Evolutionary conservation across 2,888 invertebrate genomes (phyloP).

Genomic region (Xestia rhomboidea): DNA sequence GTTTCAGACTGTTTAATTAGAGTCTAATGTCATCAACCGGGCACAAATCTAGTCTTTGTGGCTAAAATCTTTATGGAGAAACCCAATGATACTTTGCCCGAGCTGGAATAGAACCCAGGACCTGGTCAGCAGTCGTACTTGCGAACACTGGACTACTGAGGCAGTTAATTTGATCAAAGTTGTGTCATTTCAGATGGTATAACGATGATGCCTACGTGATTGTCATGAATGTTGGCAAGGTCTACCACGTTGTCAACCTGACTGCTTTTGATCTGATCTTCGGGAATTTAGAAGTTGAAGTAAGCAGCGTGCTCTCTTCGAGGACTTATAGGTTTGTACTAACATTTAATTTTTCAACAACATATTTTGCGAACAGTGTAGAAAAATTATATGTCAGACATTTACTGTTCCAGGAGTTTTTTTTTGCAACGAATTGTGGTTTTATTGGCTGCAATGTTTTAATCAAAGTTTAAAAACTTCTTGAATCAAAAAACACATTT

Average conservation of each 20-base stretch:
- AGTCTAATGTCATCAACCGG: neutral
- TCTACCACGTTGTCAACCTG: constrained; percentile 89
- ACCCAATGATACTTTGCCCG: neutral
- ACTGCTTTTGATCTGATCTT: constrained; percentile 88
- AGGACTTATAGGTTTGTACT: constrained; percentile 85
- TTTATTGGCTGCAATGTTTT: neutral
- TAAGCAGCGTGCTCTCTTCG: constrained; percentile 87
- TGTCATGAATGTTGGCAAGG: constrained; percentile 90
- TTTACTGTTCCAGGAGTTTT: neutral
- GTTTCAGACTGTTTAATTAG: neutral
- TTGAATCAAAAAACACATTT: neutral
- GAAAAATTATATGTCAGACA: neutral
- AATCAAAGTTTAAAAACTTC: neutral
- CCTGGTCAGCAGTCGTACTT: neutral
- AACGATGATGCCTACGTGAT: constrained; percentile 87
- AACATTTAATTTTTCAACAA: constrained; percentile 13
- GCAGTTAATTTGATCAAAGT: neutral
- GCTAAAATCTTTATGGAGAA: neutral
- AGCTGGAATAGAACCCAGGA: no score
- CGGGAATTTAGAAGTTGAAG: constrained; percentile 89
- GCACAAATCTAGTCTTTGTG: neutral
- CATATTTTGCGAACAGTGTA: neutral
- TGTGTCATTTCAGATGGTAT: constrained; percentile 77
- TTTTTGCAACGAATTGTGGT: neutral
- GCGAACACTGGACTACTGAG: neutral